phyloP scores from a whole-genome alignment of 1,140 invertebrate genomes.

The Brachionus angularis region DNA sequence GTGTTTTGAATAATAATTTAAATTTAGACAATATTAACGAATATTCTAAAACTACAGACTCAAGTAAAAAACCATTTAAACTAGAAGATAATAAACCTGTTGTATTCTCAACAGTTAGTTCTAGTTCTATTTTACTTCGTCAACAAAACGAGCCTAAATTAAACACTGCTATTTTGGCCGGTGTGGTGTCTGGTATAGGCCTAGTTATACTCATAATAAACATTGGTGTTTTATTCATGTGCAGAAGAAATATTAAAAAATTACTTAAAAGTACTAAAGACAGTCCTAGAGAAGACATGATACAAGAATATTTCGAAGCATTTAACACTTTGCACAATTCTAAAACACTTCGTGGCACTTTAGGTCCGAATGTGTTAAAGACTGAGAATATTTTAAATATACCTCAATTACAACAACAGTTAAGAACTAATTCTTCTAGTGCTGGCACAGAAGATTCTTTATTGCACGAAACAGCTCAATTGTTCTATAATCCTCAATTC shows the following conservation, averaged over 20 bases:
- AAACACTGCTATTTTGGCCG: conserved; percentile 1
- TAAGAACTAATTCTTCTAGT: no score
- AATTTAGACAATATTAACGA: neutral
- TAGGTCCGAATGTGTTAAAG: neutral
- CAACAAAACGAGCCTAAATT: conserved; percentile 13
- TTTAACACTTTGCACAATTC: conserved; percentile 4
- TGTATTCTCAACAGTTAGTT: neutral
- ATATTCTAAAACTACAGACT: neutral
- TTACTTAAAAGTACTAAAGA: conserved; percentile 14
- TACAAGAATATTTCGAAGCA: conserved; percentile 39
- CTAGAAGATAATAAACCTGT: no score
- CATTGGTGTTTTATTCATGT: conserved; percentile 17
- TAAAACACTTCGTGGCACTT: neutral
- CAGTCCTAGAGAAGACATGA: conserved; percentile 26
- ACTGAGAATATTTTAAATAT: neutral
- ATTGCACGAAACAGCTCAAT: neutral
- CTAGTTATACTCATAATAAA: conserved; percentile 26
- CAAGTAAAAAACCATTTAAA: neutral
- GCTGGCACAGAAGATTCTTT: neutral
- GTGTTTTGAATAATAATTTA: no score
- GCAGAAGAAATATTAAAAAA: conserved; percentile 18
- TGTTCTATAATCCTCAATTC: conserved; percentile 12
- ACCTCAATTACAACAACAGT: neutral
- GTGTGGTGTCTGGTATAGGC: neutral
- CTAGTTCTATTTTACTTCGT: neutral